A percentile compares a stretch with the other conserved stretches of the same genome.
These are phyloP conservation scores for Lepisosteus osseus DNA, from an alignment of 2,113 vertebrate genomes.

Conservation along the genomic window DNA sequence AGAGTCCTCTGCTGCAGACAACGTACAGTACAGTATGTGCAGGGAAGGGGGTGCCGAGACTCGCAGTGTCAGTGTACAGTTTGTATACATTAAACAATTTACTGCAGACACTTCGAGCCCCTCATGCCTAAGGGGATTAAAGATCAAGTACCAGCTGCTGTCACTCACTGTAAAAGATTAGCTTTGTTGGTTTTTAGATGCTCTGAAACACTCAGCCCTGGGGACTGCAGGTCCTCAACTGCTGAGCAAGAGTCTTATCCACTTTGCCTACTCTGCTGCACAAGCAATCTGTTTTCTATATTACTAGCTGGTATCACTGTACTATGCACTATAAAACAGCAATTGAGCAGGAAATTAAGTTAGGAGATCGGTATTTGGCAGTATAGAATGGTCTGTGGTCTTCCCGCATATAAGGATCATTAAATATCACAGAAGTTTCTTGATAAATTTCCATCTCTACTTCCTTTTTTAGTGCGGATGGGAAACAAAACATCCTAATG, in stretches of 20 bases:
- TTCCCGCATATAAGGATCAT: conserved; percentile 64
- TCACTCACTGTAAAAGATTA: conserved; percentile 71
- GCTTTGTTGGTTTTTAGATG: conserved; percentile 78
- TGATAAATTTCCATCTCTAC: conserved; percentile 56
- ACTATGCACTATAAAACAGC: conserved; percentile 81
- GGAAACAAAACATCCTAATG: conserved; percentile 72
- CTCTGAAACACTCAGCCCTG: conserved; percentile 67
- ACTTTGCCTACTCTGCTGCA: conserved; percentile 54
- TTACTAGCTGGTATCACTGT: conserved; percentile 75
- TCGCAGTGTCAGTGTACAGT: conserved; percentile 32
- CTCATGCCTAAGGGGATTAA: conserved; percentile 43
- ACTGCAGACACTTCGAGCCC: conserved; percentile 40
- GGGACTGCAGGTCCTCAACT: conserved; percentile 68
- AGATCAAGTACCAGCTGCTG: conserved; percentile 74
- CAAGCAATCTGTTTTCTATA: conserved; percentile 81
- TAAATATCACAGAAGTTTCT: conserved; percentile 59
- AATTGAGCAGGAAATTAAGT: conserved; percentile 82
- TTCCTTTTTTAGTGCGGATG: conserved; percentile 56
- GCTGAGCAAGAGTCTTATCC: conserved; percentile 68
- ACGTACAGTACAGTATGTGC: neutral
- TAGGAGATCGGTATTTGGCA: conserved; percentile 71
- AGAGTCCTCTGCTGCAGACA: too few relatives aligned
- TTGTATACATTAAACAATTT: conserved; percentile 52
- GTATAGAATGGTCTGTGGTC: conserved; percentile 63
- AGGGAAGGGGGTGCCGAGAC: neutral